phyloP scores from a whole-genome alignment of 2,797 vertebrate species.

The Labeo calbasu region DNA sequence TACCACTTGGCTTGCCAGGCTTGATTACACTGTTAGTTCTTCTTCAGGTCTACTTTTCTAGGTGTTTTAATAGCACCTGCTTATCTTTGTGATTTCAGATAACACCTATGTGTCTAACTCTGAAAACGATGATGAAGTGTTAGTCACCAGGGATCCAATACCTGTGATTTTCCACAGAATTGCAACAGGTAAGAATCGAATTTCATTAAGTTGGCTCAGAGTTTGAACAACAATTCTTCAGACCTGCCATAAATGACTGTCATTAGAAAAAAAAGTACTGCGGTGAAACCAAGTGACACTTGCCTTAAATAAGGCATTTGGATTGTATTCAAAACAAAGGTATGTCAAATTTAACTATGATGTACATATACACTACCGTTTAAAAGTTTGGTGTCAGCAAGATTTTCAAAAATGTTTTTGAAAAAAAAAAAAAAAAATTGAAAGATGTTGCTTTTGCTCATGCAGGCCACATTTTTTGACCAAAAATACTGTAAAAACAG shows the following conservation, averaged over 20 bases:
- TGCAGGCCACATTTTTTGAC: too few relatives aligned
- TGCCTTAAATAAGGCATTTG: neutral
- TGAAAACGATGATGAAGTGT: slow-evolving; percentile 89
- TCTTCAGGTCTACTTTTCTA: neutral
- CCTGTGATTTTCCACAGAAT: slow-evolving; percentile 90
- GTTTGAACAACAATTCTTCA: neutral
- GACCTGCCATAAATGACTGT: neutral
- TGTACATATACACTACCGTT: neutral
- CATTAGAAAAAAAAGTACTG: neutral
- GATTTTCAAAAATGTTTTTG: neutral
- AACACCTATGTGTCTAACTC: slow-evolving; percentile 92
- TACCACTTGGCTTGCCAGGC: neutral
- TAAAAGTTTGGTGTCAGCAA: neutral
- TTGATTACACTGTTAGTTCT: neutral
- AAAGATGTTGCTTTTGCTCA: neutral
- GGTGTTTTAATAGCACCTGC: neutral
- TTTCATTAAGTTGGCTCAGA: neutral
- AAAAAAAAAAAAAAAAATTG: too few relatives aligned
- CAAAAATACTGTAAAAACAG: neutral
- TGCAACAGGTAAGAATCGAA: slow-evolving; percentile 80
- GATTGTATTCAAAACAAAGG: neutral
- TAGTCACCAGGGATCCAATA: slow-evolving; percentile 90
- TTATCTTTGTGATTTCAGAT: slow-evolving; percentile 71
- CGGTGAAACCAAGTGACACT: too few relatives aligned
- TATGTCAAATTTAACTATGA: neutral